A percentile compares a stretch with the other conserved stretches of the same genome.
Conservation (phyloP, 1,140 invertebrate species). For the Zaprionus nigranus region DNA sequence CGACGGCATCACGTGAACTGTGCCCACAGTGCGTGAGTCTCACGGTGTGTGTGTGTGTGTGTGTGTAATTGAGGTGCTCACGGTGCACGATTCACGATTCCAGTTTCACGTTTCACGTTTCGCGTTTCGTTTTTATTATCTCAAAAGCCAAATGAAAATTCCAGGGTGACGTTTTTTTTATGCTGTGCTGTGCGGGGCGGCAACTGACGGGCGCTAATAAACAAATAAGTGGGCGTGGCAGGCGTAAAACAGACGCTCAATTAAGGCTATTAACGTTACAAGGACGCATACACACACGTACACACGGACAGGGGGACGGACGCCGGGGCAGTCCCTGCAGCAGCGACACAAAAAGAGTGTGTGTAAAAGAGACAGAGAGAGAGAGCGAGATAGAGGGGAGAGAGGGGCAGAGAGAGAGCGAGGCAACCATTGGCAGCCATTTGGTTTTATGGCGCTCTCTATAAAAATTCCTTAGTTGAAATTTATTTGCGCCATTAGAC, state of each 20-base stretch:
- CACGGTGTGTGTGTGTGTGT: background rate
- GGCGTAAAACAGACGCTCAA: constrained; percentile 68
- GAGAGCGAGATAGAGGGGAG: background rate
- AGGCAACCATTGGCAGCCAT: constrained; percentile 75
- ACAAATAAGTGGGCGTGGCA: constrained; percentile 80
- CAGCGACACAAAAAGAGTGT: background rate
- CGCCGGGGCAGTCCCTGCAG: constrained; percentile 4
- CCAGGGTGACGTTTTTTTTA: constrained; percentile 69
- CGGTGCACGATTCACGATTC: constrained; percentile 37
- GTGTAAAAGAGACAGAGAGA: background rate
- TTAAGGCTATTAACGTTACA: constrained; percentile 82
- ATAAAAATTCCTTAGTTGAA: constrained; percentile 83
- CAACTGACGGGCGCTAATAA: constrained; percentile 64
- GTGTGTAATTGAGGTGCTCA: constrained; percentile 43
- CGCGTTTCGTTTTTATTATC: constrained; percentile 61
- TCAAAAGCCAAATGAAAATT: constrained; percentile 76
- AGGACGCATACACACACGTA: constrained; percentile 50
- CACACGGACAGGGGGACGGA: background rate
- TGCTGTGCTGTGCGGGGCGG: constrained; percentile 23
- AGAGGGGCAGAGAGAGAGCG: background rate
- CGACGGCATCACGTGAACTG: constrained; percentile 14
- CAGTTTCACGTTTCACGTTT: constrained; percentile 9
- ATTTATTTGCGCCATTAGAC: constrained; percentile 82
- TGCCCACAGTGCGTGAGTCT: background rate
- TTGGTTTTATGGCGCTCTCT: constrained; percentile 78